Evolutionary conservation across 2,797 vertebrate species (phyloP).

Genomic region (Lepilemur ruficaudatus): DNA sequence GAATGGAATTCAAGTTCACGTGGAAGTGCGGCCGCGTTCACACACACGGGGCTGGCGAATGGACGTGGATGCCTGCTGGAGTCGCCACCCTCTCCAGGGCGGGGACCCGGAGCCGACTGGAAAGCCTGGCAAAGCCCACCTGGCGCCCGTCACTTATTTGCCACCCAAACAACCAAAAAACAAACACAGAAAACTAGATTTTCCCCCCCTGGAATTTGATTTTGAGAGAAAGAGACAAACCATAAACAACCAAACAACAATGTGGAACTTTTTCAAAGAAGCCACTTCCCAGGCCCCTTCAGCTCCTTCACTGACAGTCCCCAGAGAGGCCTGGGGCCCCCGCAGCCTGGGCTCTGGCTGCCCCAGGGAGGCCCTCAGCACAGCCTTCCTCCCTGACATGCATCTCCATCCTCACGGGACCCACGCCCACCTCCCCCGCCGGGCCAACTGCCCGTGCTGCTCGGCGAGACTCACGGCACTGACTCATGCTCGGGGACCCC

Average conservation of each 20-base stretch:
- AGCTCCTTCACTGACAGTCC: neutral
- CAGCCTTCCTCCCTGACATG: too few species aligned
- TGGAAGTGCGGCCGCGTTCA: neutral
- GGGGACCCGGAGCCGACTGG: neutral
- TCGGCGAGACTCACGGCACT: neutral
- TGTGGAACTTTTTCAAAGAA: neutral
- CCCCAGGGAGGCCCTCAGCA: neutral
- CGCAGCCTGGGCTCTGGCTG: too few species aligned
- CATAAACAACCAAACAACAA: neutral
- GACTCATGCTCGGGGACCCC: rapidly evolving
- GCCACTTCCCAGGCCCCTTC: rapidly evolving
- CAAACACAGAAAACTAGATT: neutral
- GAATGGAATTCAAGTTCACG: neutral
- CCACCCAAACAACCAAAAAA: neutral
- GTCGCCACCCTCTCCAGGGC: neutral
- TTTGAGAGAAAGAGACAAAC: neutral
- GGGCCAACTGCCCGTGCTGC: too few species aligned
- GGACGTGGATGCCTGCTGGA: rapidly evolving
- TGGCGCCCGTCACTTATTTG: neutral
- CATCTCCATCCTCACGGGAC: too few species aligned
- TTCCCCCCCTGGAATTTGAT: neutral
- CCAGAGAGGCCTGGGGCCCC: neutral
- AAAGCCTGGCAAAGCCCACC: rapidly evolving
- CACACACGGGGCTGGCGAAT: rapidly evolving
- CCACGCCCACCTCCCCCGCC: rapidly evolving